A percentile compares a stretch with the other conserved stretches of the same genome.
Conservation (phyloP, 1,140 invertebrate genomes). For the Liolophura sinensis region DNA sequence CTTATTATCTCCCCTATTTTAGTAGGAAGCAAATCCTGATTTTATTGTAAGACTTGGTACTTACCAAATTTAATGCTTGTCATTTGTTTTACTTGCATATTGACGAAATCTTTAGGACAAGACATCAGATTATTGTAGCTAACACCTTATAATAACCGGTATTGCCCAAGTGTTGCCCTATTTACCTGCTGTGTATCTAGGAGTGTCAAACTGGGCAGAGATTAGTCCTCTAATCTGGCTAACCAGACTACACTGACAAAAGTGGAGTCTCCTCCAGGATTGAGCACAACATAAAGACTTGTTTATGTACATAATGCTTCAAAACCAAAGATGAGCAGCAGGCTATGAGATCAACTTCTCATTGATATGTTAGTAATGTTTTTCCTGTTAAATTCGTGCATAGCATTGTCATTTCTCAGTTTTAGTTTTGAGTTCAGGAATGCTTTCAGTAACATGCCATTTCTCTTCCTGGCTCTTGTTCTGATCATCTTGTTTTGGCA, state of each 20-base stretch:
- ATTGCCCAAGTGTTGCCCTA: not conserved
- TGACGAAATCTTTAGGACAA: not conserved
- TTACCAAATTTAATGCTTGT: no score
- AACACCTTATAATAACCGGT: not conserved
- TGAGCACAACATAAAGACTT: not conserved
- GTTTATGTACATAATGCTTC: no score
- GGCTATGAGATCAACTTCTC: no score
- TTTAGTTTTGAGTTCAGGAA: not conserved
- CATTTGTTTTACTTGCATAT: no score
- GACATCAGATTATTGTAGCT: not conserved
- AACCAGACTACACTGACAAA: not conserved
- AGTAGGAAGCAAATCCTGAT: no score
- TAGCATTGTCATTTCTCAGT: no score
- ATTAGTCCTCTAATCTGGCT: not conserved
- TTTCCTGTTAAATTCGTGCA: not conserved
- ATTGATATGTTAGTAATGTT: conserved; percentile 2
- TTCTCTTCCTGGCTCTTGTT: not conserved
- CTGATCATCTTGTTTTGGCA: conserved; percentile 16
- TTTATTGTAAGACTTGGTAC: no score
- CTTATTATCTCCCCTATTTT: no score
- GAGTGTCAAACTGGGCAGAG: not conserved
- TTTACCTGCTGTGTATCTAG: not conserved
- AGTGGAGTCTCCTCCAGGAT: not conserved
- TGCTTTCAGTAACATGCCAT: not conserved
- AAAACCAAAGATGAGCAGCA: no score